Evolutionary conservation across 1,140 invertebrate genomes (phyloP).

Genomic region (Cryptotermes secundus): DNA sequence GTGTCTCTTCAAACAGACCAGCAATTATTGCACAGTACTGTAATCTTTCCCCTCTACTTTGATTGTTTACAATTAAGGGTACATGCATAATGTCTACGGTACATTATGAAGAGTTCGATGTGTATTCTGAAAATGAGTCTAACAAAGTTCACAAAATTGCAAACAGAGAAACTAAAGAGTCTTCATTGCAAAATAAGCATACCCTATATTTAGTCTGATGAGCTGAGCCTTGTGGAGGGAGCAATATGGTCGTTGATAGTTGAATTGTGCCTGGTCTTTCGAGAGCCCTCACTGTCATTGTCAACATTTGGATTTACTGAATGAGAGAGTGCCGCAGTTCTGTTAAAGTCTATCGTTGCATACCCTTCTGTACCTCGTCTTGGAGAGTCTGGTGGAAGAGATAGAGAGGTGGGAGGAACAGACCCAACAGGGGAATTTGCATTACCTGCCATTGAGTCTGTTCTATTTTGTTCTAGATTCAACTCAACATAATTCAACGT

Average conservation of each 20-base stretch:
- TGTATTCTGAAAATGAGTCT: background rate
- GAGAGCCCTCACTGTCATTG: constrained; percentile 56
- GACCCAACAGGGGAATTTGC: background rate
- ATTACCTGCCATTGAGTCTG: constrained; percentile 30
- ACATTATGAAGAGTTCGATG: background rate
- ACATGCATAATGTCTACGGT: background rate
- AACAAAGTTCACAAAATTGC: background rate
- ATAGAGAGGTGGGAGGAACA: background rate
- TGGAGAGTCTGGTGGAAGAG: constrained; percentile 54
- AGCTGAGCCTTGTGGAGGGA: constrained; percentile 24
- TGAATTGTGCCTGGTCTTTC: constrained; percentile 67
- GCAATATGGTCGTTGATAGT: constrained; percentile 47
- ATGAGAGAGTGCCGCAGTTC: constrained; percentile 81
- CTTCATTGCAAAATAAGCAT: background rate
- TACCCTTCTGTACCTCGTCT: constrained; percentile 70
- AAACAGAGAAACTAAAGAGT: background rate
- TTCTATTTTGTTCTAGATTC: constrained; percentile 60
- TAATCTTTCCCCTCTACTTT: background rate
- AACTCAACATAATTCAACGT: constrained; percentile 74
- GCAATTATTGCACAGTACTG: background rate
- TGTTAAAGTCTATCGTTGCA: constrained; percentile 91
- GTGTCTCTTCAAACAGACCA: background rate
- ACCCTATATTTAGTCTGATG: constrained; percentile 23
- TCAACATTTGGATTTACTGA: constrained; percentile 57
- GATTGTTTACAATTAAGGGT: constrained; percentile 4